phyloP scores from a whole-genome alignment of 2,888 invertebrate species.

The Parasteatoda lunata region DNA sequence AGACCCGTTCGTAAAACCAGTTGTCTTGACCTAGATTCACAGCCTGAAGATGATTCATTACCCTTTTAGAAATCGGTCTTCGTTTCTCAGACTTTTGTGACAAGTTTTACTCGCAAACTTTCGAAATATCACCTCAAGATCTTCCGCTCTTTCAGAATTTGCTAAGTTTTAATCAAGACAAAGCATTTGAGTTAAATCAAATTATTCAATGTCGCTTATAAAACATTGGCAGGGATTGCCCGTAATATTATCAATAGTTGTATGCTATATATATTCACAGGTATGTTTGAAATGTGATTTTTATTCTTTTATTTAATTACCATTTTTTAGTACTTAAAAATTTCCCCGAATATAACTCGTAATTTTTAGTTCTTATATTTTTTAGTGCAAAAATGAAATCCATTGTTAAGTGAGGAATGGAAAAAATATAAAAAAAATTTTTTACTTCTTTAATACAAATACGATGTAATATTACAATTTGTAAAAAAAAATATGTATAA shows the following conservation, averaged over 20 bases:
- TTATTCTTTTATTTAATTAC: not conserved
- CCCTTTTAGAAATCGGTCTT: not conserved
- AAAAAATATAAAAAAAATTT: too few relatives aligned
- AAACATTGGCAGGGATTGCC: not conserved
- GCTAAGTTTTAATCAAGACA: too few relatives aligned
- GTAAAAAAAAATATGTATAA: too few relatives aligned
- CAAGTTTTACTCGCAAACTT: too few relatives aligned
- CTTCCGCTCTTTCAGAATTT: too few relatives aligned
- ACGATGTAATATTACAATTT: too few relatives aligned
- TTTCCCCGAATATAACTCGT: not conserved
- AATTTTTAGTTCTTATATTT: not conserved
- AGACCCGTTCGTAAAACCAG: conserved; percentile 20
- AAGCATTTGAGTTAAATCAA: too few relatives aligned
- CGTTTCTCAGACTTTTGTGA: not conserved
- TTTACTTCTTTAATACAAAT: too few relatives aligned
- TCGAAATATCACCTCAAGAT: too few relatives aligned
- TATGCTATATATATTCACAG: not conserved
- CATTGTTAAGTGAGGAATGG: too few relatives aligned
- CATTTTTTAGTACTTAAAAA: not conserved
- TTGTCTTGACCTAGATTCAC: conserved; percentile 41
- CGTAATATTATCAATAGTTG: not conserved
- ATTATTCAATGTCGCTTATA: too few relatives aligned
- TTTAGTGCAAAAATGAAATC: too few relatives aligned
- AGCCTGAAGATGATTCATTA: not conserved
- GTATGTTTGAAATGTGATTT: not conserved